Evolutionary conservation across 2,888 invertebrate species (phyloP).

Genomic region (Caenorhabditis macrosperma): DNA sequence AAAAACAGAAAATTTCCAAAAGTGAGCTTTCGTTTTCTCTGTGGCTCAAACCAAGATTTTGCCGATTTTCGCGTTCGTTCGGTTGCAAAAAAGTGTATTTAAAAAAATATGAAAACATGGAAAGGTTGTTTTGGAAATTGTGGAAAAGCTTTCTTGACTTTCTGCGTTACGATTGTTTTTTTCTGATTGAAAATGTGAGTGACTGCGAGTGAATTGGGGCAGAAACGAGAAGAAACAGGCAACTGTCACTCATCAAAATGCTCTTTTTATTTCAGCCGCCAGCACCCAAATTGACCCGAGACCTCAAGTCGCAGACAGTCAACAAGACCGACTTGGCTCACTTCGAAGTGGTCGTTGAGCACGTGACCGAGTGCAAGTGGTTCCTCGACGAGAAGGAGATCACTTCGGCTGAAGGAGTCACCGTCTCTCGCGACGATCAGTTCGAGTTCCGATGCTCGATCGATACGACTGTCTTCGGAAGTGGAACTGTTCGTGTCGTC

Average conservation of each 20-base stretch:
- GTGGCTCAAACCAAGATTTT: no score
- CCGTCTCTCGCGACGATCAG: constrained; percentile 68
- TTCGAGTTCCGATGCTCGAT: constrained; percentile 72
- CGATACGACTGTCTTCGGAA: constrained; percentile 63
- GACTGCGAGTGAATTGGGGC: neutral
- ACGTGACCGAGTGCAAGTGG: constrained; percentile 72
- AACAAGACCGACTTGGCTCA: constrained; percentile 85
- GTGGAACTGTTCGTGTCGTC: constrained; percentile 58
- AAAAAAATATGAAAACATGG: no score
- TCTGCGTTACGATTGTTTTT: no score
- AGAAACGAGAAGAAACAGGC: neutral
- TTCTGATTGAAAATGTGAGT: neutral
- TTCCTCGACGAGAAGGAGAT: constrained; percentile 65
- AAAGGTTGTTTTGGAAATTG: no score
- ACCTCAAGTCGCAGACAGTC: constrained; percentile 79
- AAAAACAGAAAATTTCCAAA: no score
- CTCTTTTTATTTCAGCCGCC: constrained; percentile 56
- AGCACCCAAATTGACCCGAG: constrained; percentile 63
- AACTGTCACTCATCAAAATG: no score
- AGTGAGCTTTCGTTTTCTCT: no score
- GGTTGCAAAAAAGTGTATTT: no score
- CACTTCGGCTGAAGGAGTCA: constrained; percentile 59
- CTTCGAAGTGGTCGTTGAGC: constrained; percentile 72
- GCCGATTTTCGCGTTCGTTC: no score
- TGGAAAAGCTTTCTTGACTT: no score